These are phyloP conservation scores for Macrostomum lignano DNA, from an alignment of 1,140 invertebrate genomes.

Conservation along the genomic window DNA sequence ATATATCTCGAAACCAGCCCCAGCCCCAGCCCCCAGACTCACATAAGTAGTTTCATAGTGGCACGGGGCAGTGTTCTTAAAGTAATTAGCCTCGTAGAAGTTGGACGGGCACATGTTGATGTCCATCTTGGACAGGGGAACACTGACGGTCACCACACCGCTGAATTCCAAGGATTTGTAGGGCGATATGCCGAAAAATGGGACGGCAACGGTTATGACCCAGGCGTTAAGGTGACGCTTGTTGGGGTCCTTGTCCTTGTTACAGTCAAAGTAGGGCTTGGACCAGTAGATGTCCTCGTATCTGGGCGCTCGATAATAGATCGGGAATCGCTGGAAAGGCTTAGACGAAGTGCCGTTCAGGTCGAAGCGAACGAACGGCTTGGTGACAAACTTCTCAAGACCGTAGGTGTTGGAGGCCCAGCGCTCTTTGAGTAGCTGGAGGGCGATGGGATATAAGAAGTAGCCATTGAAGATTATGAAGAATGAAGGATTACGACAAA, in stretches of 20 bases:
- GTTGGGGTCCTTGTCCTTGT: constrained; percentile 42
- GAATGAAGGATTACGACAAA: too few species aligned
- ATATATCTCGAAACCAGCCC: too few species aligned
- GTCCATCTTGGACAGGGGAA: constrained; percentile 59
- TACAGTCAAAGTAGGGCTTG: constrained; percentile 67
- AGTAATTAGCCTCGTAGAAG: constrained; percentile 62
- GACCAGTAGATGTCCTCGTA: constrained; percentile 56
- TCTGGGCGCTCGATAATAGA: constrained; percentile 36
- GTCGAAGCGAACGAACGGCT: constrained; percentile 63
- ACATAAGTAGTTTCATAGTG: constrained; percentile 65
- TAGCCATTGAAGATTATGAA: too few species aligned
- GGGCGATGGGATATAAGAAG: too few species aligned
- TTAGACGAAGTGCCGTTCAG: constrained; percentile 29
- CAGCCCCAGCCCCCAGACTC: constrained; percentile 32
- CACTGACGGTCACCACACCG: constrained; percentile 67
- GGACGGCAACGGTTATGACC: constrained; percentile 69
- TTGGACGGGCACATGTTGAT: constrained; percentile 67
- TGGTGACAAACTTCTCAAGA: constrained; percentile 63
- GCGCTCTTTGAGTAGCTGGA: too few species aligned
- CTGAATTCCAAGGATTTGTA: constrained; percentile 40
- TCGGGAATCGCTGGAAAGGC: constrained; percentile 53
- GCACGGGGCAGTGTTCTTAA: constrained; percentile 77
- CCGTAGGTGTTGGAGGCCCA: constrained; percentile 74
- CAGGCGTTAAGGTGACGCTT: too few species aligned
- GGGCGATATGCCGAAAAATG: constrained; percentile 50